phyloP scores from a whole-genome alignment of 2,113 vertebrate species.

The Equus przewalskii region DNA sequence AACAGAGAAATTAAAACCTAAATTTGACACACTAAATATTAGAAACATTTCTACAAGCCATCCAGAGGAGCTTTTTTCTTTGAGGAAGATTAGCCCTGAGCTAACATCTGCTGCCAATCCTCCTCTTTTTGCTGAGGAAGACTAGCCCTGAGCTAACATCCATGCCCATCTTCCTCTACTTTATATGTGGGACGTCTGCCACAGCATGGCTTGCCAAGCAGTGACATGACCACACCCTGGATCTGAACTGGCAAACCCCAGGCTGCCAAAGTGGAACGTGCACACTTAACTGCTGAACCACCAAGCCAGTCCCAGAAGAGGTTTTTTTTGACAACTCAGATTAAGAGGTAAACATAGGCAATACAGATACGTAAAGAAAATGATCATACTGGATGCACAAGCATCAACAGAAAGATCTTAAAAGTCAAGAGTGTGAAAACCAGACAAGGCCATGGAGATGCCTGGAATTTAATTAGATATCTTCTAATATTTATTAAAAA shows the following conservation, averaged over 20 bases:
- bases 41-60: constrained; percentile 42
- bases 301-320: too few relatives aligned
- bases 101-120: too few relatives aligned
- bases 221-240: too few relatives aligned
- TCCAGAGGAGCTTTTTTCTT: background rate
- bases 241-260: too few relatives aligned
- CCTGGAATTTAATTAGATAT: background rate
- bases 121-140: too few relatives aligned
- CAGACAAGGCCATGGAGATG: background rate
- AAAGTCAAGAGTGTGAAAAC: background rate
- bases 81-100: too few relatives aligned
- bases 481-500: background rate
- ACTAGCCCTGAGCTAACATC: too few relatives aligned
- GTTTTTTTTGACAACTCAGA: background rate
- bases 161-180: too few relatives aligned
- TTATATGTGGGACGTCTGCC: too few relatives aligned
- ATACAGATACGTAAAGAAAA: background rate
- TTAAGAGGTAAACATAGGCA: background rate
- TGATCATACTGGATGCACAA: background rate
- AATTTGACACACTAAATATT: constrained; percentile 42
- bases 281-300: too few relatives aligned
- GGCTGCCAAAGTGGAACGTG: too few relatives aligned
- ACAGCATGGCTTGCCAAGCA: too few relatives aligned
- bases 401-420: background rate
- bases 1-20: constrained; percentile 45